Evolutionary conservation across 1,140 invertebrate genomes (phyloP), one percentile per base, ranked within the genome.

Genomic region (Achroia grisella): DNA sequence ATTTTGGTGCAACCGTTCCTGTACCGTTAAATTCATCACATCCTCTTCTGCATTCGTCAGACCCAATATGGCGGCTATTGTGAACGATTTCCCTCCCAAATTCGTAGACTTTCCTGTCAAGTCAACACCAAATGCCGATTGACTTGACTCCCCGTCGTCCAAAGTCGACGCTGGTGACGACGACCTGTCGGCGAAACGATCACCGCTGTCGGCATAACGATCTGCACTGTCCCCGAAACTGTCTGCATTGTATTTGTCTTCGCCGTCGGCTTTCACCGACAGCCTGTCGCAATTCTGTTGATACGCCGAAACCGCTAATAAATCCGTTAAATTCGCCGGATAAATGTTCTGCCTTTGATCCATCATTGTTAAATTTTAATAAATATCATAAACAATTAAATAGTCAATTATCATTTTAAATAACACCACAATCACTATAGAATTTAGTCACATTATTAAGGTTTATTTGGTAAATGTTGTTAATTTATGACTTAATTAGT

Each of bases 61-160:
- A 0, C 81, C 81, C 53, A 85, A 66, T 30, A 85, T 85, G 39
- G 81, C 81, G 4, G 81, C 78, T 1, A 85, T 85, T 0, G 81
- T 85, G 40, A 85, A 85, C 0, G 76, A 79, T 50, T 85, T 85
- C 0, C 76, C 78, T 1, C 48, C 75, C 45, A 84, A 69, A 62
- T 70, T 79, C 1, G 77, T 79, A 0, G 45, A 59, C 40, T 82
- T 85, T 1, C 76, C 80, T 0, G 75, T 73, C 41, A 85, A 58
- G 42, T 85, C 78, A 1, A 82, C 81, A 0, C 78, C 81, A 28
- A 73, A 84, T 0, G 71, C 56, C n/a, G 76, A 72, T 27, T 74
- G 59, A 27, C 69, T 56, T 12, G 44, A 71, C 49, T 83, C 74
- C 1, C 68, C 75, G 40, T 85, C 76, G 4, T 82, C 78, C 10